Base-by-base conservation (phyloP, 2,113 vertebrate genomes). In the Rhizomys pruinosus region DNA sequence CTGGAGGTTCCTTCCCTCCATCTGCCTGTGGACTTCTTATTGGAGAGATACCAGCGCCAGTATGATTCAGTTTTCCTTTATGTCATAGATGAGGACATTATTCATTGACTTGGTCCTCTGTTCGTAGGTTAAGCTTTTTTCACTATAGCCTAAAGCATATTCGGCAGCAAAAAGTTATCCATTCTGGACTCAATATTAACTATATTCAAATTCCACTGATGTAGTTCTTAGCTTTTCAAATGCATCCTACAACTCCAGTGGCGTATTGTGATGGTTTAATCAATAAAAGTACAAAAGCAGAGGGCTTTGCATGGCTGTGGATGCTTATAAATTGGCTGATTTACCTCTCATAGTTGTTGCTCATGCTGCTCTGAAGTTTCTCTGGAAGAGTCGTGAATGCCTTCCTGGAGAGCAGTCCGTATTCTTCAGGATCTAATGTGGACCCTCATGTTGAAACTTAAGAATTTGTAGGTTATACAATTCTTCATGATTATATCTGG, bases 31-130 rank as follows among this genome's bases (percentile, higher is more conserved):
- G 0, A 6, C 16, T 85, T 89, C 61, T 77, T 71, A 59, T 3
- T 39, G 1, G 2, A 87, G 2, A 1, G 7, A 22, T 25, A 1
- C 16, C 2, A 79, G 1, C 3, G 15, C 1, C 29, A 17, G 1
- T 84, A 8, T 47, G 4, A 61, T 3, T 57, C 55, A 61, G 7
- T 76, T 93, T 73, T 73, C 23, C 20, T 55, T 19, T 7, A 29
- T 63, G 2, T 73, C n/a, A 61, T 39, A 73, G 2, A 20, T 71
- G 1, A 20, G 19, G 32, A 57, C 1, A 32, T 7, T 57, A 7
- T 85, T 47, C 76, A 15, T 9, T 88, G 17, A 73, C 7, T 78
- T 89, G 6, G 22, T 47, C 55, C 1, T 5, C 19, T 73, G 34
- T 29, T 71, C 9, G 4, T n/a, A 89, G 82, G 52, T 29, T 47